Base-by-base conservation (phyloP, 1,140 invertebrate genomes). In the Dinothrombium tinctorium region DNA sequence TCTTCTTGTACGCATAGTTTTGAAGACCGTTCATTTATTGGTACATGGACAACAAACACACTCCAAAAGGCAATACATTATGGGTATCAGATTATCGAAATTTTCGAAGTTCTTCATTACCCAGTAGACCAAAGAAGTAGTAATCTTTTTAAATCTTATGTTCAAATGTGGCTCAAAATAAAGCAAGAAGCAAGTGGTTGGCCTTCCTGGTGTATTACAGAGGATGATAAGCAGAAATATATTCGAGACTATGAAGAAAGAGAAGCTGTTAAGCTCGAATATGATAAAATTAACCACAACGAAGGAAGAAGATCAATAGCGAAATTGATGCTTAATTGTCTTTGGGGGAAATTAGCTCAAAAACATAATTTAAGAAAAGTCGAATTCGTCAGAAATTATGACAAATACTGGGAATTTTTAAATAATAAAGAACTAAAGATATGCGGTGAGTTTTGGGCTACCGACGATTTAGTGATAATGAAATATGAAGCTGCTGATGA, bases 261-360 rank as follows among this genome's bases (percentile, higher is more conserved):
- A 11, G 54, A 63, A 49, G 54, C 53, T n/a, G 43, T 64, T 31
- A 22, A 36, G 12, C 40, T 64, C 14, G 51, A 61, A 23, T 21
- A 6, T 4, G 33, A 50, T 9, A 50, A 51, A 38, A 58, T 62
- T 33, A 40, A 32, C 25, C 46, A 51, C 35, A 63, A 62, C 43
- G 48, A 52, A 0, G 58, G 56, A 14, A 22, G 50, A 8, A 33
- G 33, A 5, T n/a, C 9, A 4, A 35, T 35, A 19, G 33, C 33
- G 4, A 35, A 35, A 19, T 5, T 21, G 4, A 35, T 35, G 33
- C 33, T 35, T 6, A 35, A 35, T 19, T 20, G 33, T 21, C 15
- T 35, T 19, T 53, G 46, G 51, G 54, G 58, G 2, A 56, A 54
- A 40, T 56, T 54, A 41, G 51, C 48, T 4, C 51, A 19, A 5